phyloP scores from a whole-genome alignment of 2,888 invertebrate genomes.

The Barypeithes pellucidus region DNA sequence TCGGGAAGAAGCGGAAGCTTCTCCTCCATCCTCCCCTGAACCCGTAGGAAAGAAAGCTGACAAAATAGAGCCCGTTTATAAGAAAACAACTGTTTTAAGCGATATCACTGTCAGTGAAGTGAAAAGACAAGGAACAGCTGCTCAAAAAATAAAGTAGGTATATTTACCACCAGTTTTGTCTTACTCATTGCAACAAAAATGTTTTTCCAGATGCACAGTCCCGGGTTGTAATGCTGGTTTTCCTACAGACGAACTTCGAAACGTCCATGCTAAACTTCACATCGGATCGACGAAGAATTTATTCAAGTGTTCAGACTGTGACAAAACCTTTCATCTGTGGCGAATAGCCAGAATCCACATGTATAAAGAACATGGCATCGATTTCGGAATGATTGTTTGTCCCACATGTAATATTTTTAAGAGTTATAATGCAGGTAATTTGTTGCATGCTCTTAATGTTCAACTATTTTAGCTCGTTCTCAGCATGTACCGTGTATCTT shows the following conservation, averaged over 20 bases:
- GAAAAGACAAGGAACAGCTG: constrained; percentile 62
- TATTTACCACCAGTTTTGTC: neutral
- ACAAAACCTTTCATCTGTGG: constrained; percentile 76
- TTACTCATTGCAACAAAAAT: neutral
- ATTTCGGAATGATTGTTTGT: constrained; percentile 75
- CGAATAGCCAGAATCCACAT: constrained; percentile 78
- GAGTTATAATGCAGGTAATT: constrained; percentile 71
- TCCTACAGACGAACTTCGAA: constrained; percentile 68
- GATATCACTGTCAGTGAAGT: constrained; percentile 52
- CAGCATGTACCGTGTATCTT: neutral
- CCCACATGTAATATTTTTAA: constrained; percentile 75
- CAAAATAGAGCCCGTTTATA: neutral
- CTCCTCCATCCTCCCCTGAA: neutral
- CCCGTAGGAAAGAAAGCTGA: neutral
- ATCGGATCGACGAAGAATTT: constrained; percentile 64
- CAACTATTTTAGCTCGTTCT: no score
- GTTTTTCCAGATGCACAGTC: constrained; percentile 71
- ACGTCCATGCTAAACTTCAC: constrained; percentile 74
- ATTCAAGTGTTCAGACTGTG: constrained; percentile 74
- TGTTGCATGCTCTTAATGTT: no score
- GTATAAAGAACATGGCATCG: constrained; percentile 79
- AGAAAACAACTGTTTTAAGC: constrained; percentile 28
- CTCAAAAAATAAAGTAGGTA: constrained; percentile 61
- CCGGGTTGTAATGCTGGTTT: constrained; percentile 75
- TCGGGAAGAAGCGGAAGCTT: neutral